A percentile compares a stretch with the other conserved stretches of the same genome.
These are phyloP conservation scores for Sussaba pulchella DNA, from an alignment of 2,888 invertebrate genomes.

Conservation along the genomic window DNA sequence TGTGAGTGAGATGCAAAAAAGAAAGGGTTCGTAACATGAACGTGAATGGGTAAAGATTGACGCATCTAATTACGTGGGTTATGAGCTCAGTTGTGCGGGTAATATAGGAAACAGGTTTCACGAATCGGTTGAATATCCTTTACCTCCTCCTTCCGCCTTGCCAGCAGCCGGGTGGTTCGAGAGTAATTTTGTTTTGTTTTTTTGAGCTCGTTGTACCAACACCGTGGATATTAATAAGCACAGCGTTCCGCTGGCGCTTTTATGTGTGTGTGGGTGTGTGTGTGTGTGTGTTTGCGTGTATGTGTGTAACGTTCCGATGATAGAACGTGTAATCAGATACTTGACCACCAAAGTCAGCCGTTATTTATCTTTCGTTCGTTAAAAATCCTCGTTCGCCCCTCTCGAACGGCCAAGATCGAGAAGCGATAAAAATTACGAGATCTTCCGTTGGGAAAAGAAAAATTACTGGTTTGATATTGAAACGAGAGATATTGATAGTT, in stretches of 20 bases:
- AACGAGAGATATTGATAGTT: neutral
- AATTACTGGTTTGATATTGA: neutral
- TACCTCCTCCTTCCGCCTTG: neutral
- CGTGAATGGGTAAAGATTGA: conserved; percentile 3
- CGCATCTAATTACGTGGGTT: conserved; percentile 30
- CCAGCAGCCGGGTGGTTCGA: neutral
- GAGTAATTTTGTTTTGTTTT: neutral
- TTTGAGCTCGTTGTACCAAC: conserved; percentile 22
- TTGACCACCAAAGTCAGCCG: neutral
- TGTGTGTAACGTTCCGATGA: conserved; percentile 11
- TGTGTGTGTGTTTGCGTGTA: too few relatives aligned
- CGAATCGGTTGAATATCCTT: neutral
- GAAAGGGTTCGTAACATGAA: neutral
- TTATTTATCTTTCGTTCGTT: neutral
- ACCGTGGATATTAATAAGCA: conserved; percentile 44
- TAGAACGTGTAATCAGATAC: conserved; percentile 20
- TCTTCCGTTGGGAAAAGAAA: neutral
- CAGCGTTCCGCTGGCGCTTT: neutral
- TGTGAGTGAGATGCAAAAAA: neutral
- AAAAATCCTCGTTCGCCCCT: too few relatives aligned
- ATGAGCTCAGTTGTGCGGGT: conserved; percentile 24
- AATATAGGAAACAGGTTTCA: conserved; percentile 32
- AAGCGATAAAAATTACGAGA: neutral
- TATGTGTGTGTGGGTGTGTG: too few relatives aligned
- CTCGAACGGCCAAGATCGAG: neutral